phyloP scores from a whole-genome alignment of 2,888 invertebrate genomes.

The Agriotes lineatus region DNA sequence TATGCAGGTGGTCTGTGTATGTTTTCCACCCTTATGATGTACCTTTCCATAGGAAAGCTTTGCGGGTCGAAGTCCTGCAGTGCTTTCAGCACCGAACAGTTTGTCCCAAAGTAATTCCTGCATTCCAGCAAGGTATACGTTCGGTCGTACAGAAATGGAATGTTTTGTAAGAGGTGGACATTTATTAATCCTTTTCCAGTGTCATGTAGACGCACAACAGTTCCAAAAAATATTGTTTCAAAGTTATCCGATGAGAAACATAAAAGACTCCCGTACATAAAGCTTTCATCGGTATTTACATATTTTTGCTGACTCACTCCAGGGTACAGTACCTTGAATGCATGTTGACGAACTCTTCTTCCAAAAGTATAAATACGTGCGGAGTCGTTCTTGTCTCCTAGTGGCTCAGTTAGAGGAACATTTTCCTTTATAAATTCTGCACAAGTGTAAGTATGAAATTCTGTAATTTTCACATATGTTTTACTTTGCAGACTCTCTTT shows the following conservation, averaged over 20 bases:
- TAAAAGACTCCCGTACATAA: slow-evolving; percentile 80
- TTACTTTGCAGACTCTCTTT: no score
- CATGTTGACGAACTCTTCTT: neutral
- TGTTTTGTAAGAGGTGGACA: neutral
- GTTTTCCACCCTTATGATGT: slow-evolving; percentile 71
- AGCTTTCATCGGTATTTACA: slow-evolving; percentile 68
- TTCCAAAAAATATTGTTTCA: slow-evolving; percentile 75
- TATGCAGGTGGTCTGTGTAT: slow-evolving; percentile 63
- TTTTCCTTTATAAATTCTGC: no score
- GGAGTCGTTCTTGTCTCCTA: no score
- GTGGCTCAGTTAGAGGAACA: no score
- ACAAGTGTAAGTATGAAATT: no score
- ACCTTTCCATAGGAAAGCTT: slow-evolving; percentile 76
- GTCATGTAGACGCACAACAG: slow-evolving; percentile 67
- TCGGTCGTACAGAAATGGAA: slow-evolving; percentile 27
- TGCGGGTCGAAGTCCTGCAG: slow-evolving; percentile 71
- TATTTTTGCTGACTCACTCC: slow-evolving; percentile 60
- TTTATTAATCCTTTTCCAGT: slow-evolving; percentile 64
- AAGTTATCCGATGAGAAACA: slow-evolving; percentile 80
- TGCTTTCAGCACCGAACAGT: slow-evolving; percentile 78
- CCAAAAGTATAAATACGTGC: no score
- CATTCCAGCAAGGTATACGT: slow-evolving; percentile 79
- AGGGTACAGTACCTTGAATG: neutral
- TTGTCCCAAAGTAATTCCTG: slow-evolving; percentile 85
- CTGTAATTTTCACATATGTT: no score